These are phyloP conservation scores for Idris sp. DNA, from an alignment of 1,140 invertebrate species.

Conservation along the genomic window DNA sequence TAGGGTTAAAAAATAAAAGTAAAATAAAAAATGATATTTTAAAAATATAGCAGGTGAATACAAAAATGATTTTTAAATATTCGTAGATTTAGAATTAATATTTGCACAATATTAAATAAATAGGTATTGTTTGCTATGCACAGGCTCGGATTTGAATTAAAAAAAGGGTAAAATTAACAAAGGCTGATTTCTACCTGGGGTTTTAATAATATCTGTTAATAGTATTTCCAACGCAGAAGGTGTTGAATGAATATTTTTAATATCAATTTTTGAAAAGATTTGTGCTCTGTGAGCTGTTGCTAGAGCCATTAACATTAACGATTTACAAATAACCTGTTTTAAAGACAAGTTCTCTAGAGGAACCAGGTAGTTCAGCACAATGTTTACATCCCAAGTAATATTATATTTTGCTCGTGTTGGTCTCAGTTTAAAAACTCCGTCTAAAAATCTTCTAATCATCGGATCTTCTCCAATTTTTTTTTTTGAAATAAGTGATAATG, in stretches of 20 bases:
- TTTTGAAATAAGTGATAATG: slow-evolving; percentile 41
- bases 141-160: slow-evolving; percentile 12
- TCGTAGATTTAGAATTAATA: too few species aligned
- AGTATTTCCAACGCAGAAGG: slow-evolving; percentile 13
- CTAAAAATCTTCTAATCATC: slow-evolving; percentile 27
- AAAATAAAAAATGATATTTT: too few species aligned
- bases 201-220: slow-evolving; percentile 42
- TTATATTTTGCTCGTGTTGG: slow-evolving; percentile 49
- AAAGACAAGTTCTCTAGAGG: slow-evolving; percentile 25
- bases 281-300: slow-evolving; percentile 58
- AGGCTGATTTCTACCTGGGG: slow-evolving; percentile 23
- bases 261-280: slow-evolving; percentile 55
- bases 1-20: too few species aligned
- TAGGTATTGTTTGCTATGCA: slow-evolving; percentile 17
- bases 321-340: slow-evolving; percentile 39
- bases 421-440: slow-evolving; percentile 35
- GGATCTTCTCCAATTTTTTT: slow-evolving; percentile 11
- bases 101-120: too few species aligned
- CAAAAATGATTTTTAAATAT: too few species aligned
- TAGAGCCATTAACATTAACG: slow-evolving; percentile 57
- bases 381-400: slow-evolving; percentile 52
- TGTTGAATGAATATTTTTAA: slow-evolving; percentile 34
- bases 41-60: too few species aligned
- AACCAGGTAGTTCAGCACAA: slow-evolving; percentile 37
- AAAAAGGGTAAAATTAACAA: slow-evolving; percentile 20